A percentile compares a stretch with the other conserved stretches of the same genome.
Conservation (phyloP, 2,113 vertebrate genomes). For the Sapajus apella region DNA sequence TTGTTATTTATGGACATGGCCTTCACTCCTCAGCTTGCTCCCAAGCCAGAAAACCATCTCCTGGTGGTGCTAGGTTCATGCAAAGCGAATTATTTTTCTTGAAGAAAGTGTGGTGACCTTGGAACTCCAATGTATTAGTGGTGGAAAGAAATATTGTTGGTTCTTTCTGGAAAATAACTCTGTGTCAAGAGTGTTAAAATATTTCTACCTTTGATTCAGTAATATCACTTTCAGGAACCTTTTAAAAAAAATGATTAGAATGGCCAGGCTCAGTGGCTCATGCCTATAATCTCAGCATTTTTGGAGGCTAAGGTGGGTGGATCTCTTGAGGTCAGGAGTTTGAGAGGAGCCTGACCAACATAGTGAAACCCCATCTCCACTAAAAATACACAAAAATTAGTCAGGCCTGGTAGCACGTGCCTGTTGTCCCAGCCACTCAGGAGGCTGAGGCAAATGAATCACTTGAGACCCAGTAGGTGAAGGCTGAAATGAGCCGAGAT, state of each 20-base stretch:
- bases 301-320: too few relatives aligned
- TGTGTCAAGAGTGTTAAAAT: background rate
- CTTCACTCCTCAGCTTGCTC: background rate
- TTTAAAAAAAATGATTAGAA: background rate
- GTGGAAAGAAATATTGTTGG: background rate
- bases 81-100: background rate
- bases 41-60: background rate
- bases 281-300: too few relatives aligned
- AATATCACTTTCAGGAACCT: background rate
- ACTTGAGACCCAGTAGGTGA: too few relatives aligned
- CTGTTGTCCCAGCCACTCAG: too few relatives aligned
- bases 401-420: too few relatives aligned
- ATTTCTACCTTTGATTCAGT: background rate
- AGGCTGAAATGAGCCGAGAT: too few relatives aligned
- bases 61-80: background rate
- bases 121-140: background rate
- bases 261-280: too few relatives aligned
- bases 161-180: slow-evolving; percentile 5
- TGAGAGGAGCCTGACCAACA: too few relatives aligned
- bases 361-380: too few relatives aligned
- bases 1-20: background rate
- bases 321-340: too few relatives aligned
- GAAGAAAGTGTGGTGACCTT: background rate
- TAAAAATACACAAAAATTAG: too few relatives aligned
- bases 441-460: too few relatives aligned